Evolutionary conservation across 2,888 invertebrate species (phyloP), one percentile per base, ranked within the genome.

Genomic region (Tetranychus truncatus): DNA sequence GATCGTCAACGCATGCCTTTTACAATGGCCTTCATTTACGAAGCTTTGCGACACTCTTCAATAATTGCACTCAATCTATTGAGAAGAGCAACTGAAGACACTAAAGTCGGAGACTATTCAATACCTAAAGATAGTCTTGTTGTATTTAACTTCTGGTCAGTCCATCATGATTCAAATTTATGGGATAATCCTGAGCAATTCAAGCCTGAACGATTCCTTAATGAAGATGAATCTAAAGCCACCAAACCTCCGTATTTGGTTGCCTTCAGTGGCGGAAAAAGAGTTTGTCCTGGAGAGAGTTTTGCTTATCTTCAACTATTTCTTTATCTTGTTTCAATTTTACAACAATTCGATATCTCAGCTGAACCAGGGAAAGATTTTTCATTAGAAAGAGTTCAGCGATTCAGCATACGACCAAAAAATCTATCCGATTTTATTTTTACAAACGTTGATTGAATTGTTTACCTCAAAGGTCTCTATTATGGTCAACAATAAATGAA

Each of bases 201-300:
- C 21, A 44, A 75, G 18, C 75, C 75, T 6, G 21, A 75, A 44
- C n/a, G 75, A 24, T 75, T 75, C 18, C 66, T 75, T 11, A 8
- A 8, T 6, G 34, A 71, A 9, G 46, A 72, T 45, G 20, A 72
- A 20, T n/a, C 4, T 7, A 66, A n/a, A 45, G 65, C 6, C 1
- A 15, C 45, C 0, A 7, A 9, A 4, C 20, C 34, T 1, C 5
- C 72, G 1, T 65, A 21, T 67, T 75, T 73, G 20, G 7, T 66
- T 44, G 66, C 75, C 1, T 75, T 75, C 34, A 67, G 75, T 55
- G 55, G 44, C 20, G 75, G 75, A 2, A 72, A 71, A 46, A 55
- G 75, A 6, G 65, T 67, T 45, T 75, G 75, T 66, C 45, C 72
- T 15, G 75, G 75, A 7, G 75, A 75, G 45, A 75, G 71, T 67